Base-by-base conservation (phyloP, 2,888 invertebrate species). In the Nephrotoma appendiculata region DNA sequence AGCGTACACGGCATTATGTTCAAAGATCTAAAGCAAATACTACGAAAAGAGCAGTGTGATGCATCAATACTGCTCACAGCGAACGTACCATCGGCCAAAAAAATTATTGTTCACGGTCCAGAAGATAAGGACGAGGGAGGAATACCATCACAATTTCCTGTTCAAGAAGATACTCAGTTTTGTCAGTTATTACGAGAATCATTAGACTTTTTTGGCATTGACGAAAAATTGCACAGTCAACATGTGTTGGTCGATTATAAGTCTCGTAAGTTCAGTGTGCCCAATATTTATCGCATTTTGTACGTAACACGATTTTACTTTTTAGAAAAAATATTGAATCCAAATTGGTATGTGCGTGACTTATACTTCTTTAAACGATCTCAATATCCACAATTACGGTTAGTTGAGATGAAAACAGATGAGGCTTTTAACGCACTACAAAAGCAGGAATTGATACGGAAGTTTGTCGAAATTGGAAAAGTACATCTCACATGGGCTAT, bases 1-100 rank as follows among this genome's bases (percentile, higher is more conserved):
- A 98, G 98, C 90, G 99, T 99, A 0, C 98, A 99, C 90, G 99
- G 99, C 19, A 98, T 99, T 87, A 99, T 98, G 96, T 99, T 99
- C 90, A 99, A 99, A 92, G 99, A 99, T 92, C 92, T 99, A 41
- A 99, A 99, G 90, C 99, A 99, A 92, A 99, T 99, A 88, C 92
- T 99, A 88, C 94, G 99, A 86, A 99, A 99, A 91, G 99, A 99
- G 91, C 99, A 99, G 90, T 99, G 99, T 90, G 99, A 99, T 92
- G 98, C 99, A 0, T 98, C 98, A 0, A 96, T 99, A 89, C 92
- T 99, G 88, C 93, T 99, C 1, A 99, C 99, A 0, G 99, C 99
- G 5, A 99, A 99, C 92, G 99, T 99, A 15, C 99, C 99, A 0
- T 98, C 99, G 0, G 99, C 99, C 0, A 99, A 99, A 92, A 99